A percentile compares a stretch with the other conserved stretches of the same genome.
Evolutionary conservation across 2,888 invertebrate genomes (phyloP).

Genomic region (Apomyelois bistriatella): DNA sequence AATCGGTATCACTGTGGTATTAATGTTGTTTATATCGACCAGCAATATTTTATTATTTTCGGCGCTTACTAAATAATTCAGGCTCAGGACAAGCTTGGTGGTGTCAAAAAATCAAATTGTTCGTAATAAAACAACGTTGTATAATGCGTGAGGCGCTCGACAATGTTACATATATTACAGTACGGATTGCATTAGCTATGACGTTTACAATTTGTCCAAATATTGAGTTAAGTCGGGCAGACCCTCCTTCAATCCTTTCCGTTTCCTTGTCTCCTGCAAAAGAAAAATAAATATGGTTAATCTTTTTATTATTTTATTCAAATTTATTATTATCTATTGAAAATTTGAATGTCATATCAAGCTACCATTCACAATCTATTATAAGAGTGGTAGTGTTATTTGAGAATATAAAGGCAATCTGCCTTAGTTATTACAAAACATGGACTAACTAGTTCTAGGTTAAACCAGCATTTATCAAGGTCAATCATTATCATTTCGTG

Average conservation of each 20-base stretch:
- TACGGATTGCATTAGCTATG: constrained; percentile 68
- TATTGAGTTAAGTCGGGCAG: constrained; percentile 97
- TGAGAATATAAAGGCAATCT: no score
- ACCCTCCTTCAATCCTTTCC: constrained; percentile 99
- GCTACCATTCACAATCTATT: no score
- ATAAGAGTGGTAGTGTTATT: no score
- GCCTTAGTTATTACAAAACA: no score
- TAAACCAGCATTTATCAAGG: no score
- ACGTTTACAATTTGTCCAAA: constrained; percentile 98
- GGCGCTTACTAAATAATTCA: constrained; percentile 47
- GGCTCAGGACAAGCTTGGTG: constrained; percentile 40
- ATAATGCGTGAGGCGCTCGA: constrained; percentile 60
- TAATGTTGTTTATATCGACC: constrained; percentile 54
- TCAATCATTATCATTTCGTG: no score
- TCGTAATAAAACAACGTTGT: constrained; percentile 40
- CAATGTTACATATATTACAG: constrained; percentile 74
- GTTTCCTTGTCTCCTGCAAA: constrained; percentile 94
- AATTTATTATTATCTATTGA: no score
- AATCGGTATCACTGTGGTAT: constrained; percentile 48
- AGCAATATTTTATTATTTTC: constrained; percentile 44
- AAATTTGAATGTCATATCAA: no score
- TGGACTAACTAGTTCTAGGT: no score
- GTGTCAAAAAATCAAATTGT: constrained; percentile 38
- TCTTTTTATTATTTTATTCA: constrained; percentile 4
- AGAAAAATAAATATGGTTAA: constrained; percentile 23